A percentile compares a stretch with the other conserved stretches of the same genome.
These are phyloP conservation scores for Gorsachius goisagi DNA, from an alignment of 2,113 vertebrate genomes.

Conservation along the genomic window DNA sequence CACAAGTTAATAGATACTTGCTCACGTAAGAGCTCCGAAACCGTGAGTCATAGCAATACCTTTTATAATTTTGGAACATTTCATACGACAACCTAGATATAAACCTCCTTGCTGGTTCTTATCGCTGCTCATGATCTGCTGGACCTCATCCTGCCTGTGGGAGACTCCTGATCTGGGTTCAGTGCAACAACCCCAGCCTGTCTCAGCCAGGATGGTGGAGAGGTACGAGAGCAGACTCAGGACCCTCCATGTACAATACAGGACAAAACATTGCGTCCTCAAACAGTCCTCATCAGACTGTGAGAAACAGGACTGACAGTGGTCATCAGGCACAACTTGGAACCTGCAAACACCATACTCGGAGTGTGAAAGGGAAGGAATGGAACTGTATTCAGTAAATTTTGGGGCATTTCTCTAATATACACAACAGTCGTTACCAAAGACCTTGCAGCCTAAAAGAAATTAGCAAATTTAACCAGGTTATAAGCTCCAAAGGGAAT, in stretches of 20 bases:
- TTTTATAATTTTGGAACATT: slow-evolving; percentile 48
- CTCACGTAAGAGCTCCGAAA: slow-evolving; percentile 37
- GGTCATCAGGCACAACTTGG: not conserved
- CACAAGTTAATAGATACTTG: slow-evolving; percentile 32
- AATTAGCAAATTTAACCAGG: not conserved
- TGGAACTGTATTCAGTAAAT: not conserved
- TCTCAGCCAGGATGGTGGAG: not conserved
- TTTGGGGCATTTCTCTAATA: not conserved
- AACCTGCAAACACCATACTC: not conserved
- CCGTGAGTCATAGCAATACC: not conserved
- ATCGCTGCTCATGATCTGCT: not conserved
- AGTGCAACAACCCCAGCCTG: not conserved
- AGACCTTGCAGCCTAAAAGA: not conserved
- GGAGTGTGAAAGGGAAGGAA: not conserved
- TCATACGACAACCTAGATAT: not conserved
- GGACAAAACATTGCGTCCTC: not conserved
- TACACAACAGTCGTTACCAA: not conserved
- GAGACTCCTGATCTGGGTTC: not conserved
- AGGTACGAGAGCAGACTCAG: not conserved
- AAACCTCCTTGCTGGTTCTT: not conserved
- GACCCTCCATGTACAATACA: not conserved
- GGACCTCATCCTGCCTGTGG: not conserved
- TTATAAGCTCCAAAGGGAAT: not conserved
- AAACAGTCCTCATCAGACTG: not conserved
- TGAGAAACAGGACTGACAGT: not conserved